phyloP scores from a whole-genome alignment of 2,113 vertebrate genomes.

The Pseudorasbora parva region DNA sequence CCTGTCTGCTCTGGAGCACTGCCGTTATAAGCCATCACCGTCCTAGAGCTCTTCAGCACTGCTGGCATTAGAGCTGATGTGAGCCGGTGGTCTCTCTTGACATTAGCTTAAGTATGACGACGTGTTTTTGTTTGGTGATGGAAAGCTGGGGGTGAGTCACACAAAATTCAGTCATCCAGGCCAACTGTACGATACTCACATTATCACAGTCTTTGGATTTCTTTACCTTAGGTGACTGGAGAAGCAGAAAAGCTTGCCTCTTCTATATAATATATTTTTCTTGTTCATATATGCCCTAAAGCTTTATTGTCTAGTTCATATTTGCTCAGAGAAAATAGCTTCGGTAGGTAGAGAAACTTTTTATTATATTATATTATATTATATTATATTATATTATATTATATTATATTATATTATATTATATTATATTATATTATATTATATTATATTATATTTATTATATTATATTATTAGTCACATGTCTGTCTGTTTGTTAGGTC shows the following conservation, averaged over 20 bases:
- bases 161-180: conserved; percentile 8
- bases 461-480: too few species aligned
- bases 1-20: conserved; percentile 21
- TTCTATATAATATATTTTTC: neutral
- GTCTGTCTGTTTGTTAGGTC: too few species aligned
- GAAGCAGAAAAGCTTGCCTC: neutral
- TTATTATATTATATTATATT: neutral
- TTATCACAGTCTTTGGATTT: neutral
- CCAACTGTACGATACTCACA: neutral
- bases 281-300: neutral
- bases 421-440: too few species aligned
- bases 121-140: conserved; percentile 27
- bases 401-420: too few species aligned
- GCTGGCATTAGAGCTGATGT: conserved; percentile 16
- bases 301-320: neutral
- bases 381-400: neutral
- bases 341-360: neutral
- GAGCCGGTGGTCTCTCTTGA: conserved; percentile 12
- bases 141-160: conserved; percentile 6
- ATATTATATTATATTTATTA: too few species aligned
- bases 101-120: conserved; percentile 10
- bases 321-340: neutral
- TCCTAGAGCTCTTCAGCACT: neutral
- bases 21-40: neutral
- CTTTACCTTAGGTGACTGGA: neutral